Conservation (phyloP, 2,888 invertebrate genomes). For the Drosophila nigricruria region DNA sequence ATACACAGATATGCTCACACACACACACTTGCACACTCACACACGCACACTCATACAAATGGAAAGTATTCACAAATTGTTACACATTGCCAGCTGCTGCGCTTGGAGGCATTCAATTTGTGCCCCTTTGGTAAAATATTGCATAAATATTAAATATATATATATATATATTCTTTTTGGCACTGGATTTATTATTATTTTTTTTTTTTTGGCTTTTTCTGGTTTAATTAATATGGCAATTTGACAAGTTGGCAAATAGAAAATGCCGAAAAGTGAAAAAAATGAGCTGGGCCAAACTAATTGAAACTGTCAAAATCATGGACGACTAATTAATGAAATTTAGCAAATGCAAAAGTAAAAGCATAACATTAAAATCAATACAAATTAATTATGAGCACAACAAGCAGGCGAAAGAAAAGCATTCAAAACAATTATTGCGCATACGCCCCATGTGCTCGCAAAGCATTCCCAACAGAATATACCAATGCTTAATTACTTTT, state of each 20-base stretch:
- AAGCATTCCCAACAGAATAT: slow-evolving; percentile 34
- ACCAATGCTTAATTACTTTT: slow-evolving; percentile 64
- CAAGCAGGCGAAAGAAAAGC: slow-evolving; percentile 30
- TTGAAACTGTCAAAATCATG: slow-evolving; percentile 72
- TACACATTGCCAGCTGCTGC: slow-evolving; percentile 43
- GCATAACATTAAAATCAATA: slow-evolving; percentile 58
- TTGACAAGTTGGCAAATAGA: slow-evolving; percentile 55
- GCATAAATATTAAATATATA: slow-evolving; percentile 22
- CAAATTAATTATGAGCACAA: slow-evolving; percentile 58
- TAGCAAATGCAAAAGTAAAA: slow-evolving; percentile 13
- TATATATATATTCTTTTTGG: background rate
- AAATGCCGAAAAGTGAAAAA: slow-evolving; percentile 18
- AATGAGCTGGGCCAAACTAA: slow-evolving; percentile 49
- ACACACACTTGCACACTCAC: background rate
- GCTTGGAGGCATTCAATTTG: slow-evolving; percentile 34
- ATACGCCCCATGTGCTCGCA: slow-evolving; percentile 28
- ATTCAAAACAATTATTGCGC: slow-evolving; percentile 49
- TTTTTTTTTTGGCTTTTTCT: background rate
- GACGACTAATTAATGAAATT: slow-evolving; percentile 64
- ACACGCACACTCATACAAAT: background rate
- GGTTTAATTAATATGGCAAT: slow-evolving; percentile 58
- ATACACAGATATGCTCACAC: slow-evolving; percentile 17
- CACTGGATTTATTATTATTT: slow-evolving; percentile 6
- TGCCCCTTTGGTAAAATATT: slow-evolving; percentile 28
- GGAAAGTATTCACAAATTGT: slow-evolving; percentile 51